Conservation (phyloP, 2,113 vertebrate genomes). For the Heterotilapia buettikoferi region DNA sequence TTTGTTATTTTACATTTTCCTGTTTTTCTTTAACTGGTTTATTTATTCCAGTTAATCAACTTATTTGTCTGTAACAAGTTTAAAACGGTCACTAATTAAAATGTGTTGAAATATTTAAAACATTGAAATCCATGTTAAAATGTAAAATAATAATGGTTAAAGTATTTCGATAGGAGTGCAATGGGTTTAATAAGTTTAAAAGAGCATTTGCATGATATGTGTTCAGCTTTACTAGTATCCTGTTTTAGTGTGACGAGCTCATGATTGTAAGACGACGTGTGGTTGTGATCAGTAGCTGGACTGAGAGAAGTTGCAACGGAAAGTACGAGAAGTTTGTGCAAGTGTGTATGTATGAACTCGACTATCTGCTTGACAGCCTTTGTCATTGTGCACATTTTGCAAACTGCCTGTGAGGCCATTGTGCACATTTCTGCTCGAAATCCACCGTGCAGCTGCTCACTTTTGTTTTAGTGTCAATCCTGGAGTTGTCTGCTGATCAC, state of each 20-base stretch:
- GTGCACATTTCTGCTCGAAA: not conserved
- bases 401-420: not conserved
- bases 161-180: not conserved
- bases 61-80: not conserved
- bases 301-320: not conserved
- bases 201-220: not conserved
- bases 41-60: not conserved
- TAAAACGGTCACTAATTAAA: not conserved
- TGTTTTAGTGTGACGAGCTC: not conserved
- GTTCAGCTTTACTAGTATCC: not conserved
- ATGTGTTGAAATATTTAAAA: not conserved
- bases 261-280: not conserved
- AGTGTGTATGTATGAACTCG: not conserved
- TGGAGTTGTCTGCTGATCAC: not conserved
- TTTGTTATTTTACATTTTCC: not conserved
- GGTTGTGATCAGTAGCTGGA: not conserved
- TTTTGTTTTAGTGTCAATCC: not conserved
- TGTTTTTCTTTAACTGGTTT: not conserved
- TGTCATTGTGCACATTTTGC: not conserved
- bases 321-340: not conserved
- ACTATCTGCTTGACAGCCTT: not conserved
- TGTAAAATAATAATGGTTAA: not conserved
- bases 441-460: not conserved
- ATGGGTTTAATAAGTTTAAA: not conserved
- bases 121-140: not conserved